phyloP scores from a whole-genome alignment of 2,888 invertebrate genomes.

The Aromia moschata region DNA sequence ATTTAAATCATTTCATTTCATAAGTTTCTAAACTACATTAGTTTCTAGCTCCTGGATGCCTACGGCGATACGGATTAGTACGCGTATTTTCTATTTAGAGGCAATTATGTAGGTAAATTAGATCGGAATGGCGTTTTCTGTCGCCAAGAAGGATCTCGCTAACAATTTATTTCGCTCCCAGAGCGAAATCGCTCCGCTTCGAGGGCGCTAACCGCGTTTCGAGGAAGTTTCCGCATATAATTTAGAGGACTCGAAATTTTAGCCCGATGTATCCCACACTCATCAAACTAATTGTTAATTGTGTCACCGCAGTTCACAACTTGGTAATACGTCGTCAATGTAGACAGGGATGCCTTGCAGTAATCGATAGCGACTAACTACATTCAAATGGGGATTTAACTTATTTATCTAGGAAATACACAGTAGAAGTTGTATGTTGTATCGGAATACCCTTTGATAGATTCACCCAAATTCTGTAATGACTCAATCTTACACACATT shows the following conservation, averaged over 20 bases:
- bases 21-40: no score
- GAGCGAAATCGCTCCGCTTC: background rate
- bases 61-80: no score
- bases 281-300: conserved; percentile 3
- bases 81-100: background rate
- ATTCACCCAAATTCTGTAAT: no score
- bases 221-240: conserved; percentile 6
- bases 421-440: no score
- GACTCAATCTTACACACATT: no score
- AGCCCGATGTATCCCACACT: background rate
- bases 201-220: background rate
- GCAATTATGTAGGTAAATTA: background rate
- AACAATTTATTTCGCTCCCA: background rate
- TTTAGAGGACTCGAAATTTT: background rate
- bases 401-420: no score
- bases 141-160: background rate
- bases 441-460: no score
- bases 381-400: background rate
- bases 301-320: background rate
- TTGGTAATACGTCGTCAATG: no score
- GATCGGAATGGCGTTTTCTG: background rate
- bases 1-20: no score
- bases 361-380: background rate
- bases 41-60: no score
- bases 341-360: background rate